Base-by-base conservation (phyloP, 2,888 invertebrate genomes). In the Mythimna loreyi region DNA sequence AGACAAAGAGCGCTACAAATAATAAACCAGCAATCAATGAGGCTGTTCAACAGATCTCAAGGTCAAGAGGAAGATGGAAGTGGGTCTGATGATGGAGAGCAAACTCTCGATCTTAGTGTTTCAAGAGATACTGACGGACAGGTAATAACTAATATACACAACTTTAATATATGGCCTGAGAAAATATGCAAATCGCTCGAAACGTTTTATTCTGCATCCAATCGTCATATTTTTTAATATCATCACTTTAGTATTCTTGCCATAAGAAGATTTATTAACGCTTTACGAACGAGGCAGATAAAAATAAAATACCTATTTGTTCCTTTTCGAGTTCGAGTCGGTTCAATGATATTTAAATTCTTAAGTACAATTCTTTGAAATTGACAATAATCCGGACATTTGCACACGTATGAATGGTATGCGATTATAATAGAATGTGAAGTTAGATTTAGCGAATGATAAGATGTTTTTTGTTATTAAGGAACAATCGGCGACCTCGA, bases 401-500 rank as follows among this genome's bases (percentile, higher is more conserved):
- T 74, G 78, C 49, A 70, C 75, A 67, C 75, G 67, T 81, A 75
- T 72, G 73, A 78, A 69, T 74, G 75, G 80, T 77, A 82, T 80
- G 75, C 69, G 80, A 72, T 82, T 79, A 85, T 83, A 80, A 76
- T 83, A 82, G 82, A 82, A 83, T 67, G 80, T 78, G 75, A 75
- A 80, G 69, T 82, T 76, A 76, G 85, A 84, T 85, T 80, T 69
- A 67, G 64, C 36, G 30, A 76, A 40, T 61, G 84, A 84, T 84
- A 84, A 82, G 67, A 28, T 57, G 52, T 78, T 81, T 78, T 79
- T 83, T 81, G 73, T 81, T 85, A 69, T 49, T 63, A 73, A 96
- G 96, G 96, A 96, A 87, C 92, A 95, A 81, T 96, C 96, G 30
- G 94, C 96, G 55, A 95, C 96, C 30, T 96, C 96, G 47, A 96